These are phyloP conservation scores for Botia almorhae DNA, from an alignment of 2,797 vertebrate genomes.

Conservation along the genomic window DNA sequence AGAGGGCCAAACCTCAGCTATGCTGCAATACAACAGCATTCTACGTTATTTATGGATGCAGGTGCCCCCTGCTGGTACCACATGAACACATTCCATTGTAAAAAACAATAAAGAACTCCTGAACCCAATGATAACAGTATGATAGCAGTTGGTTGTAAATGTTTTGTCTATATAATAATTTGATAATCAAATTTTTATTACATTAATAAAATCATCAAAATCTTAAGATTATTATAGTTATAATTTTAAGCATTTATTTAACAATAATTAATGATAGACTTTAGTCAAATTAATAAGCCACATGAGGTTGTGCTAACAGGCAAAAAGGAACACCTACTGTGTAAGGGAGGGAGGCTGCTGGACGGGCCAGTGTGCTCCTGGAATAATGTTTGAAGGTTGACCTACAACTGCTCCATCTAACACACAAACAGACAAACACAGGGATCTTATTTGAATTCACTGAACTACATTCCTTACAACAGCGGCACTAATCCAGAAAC, in stretches of 20 bases:
- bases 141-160: no score
- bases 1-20: not conserved
- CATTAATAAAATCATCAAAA: no score
- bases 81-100: not conserved
- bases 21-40: not conserved
- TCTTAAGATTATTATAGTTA: no score
- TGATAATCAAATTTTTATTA: no score
- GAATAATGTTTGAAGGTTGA: conserved; percentile 63
- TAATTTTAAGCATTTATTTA: no score
- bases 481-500: no score
- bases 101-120: not conserved
- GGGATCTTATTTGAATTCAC: conserved; percentile 13
- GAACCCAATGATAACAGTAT: no score
- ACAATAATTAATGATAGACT: no score
- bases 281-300: no score
- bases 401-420: conserved; percentile 72
- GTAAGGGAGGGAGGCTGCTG: conserved; percentile 48
- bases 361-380: conserved; percentile 49
- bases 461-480: not conserved
- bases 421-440: conserved; percentile 21
- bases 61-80: not conserved
- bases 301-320: not conserved
- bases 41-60: not conserved
- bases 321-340: conserved; percentile 35
- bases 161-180: no score